Base-by-base conservation (phyloP, 2,888 invertebrate genomes). In the Xestia rhomboidea region DNA sequence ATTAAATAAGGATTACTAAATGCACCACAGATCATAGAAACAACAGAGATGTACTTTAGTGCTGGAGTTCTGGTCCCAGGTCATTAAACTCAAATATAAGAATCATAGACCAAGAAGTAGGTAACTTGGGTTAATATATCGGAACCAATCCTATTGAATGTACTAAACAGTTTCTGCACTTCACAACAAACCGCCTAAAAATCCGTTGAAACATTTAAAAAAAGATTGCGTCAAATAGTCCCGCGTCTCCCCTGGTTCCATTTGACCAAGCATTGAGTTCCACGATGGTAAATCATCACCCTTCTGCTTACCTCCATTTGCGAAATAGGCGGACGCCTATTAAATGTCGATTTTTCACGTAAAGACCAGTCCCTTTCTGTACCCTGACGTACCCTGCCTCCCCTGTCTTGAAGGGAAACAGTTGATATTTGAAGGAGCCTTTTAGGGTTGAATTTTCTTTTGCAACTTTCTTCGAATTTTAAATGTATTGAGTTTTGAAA, bases 261-360 rank as follows among this genome's bases (percentile, higher is more conserved):
- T 89, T 85, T 84, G 88, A 88, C 84, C 86, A 81, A 86, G 81
- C 83, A 82, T 83, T 85, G 85, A 89, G 86, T 87, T 81, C 81
- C 76, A 73, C 85, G 81, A 84, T 89, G 91, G 89, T 93, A 92
- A 92, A 93, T 93, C 93, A 93, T 92, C 93, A 91, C 93, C 93
- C 93, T 92, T 92, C 91, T 90, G 88, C 85, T 90, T 89, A 82
- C 86, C 85, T 90, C 91, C 90, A 91, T 92, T 92, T 92, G 87
- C 90, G 90, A 89, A 92, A 92, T 93, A 91, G 95, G 95, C 94
- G 91, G 90, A 90, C 93, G 92, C 93, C 96, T 95, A 95, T 96
- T 96, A 96, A 96, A 96, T 94, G 95, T 93, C 96, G 94, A 96
- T 96, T 95, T 95, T 95, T 96, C 95, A 96, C 94, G 92, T 93